Conservation (phyloP, 2,113 vertebrate genomes). For the Siphamia tubifer region DNA sequence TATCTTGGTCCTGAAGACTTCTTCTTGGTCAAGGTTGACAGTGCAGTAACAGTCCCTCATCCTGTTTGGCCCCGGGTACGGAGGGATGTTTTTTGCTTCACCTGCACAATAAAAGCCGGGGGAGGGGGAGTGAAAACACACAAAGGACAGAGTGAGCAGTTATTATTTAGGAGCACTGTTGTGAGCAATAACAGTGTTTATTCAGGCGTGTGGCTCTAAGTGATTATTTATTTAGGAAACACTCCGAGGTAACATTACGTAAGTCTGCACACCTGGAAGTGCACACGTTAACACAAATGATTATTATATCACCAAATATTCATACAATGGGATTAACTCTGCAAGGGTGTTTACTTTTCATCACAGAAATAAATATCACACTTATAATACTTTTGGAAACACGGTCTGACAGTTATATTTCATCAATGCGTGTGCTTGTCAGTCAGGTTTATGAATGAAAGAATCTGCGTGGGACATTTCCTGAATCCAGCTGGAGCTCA, state of each 20-base stretch:
- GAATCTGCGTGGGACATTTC: conserved; percentile 62
- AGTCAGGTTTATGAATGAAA: conserved; percentile 56
- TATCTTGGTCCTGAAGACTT: conserved; percentile 98
- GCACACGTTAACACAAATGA: not conserved
- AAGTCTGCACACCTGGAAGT: conserved; percentile 8
- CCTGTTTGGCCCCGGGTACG: conserved; percentile 94
- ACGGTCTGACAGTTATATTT: not conserved
- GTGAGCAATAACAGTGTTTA: conserved; percentile 22
- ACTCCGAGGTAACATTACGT: not conserved
- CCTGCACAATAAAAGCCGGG: conserved; percentile 75
- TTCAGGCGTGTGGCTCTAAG: not conserved
- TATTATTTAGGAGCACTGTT: conserved; percentile 15
- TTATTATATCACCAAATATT: conserved; percentile 30
- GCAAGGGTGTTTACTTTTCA: not conserved
- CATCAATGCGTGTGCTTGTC: not conserved
- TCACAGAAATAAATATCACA: not conserved
- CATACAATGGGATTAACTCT: conserved; percentile 21
- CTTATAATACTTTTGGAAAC: not conserved
- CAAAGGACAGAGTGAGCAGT: not conserved
- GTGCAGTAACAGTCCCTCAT: conserved; percentile 99
- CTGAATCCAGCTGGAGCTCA: conserved; percentile 39
- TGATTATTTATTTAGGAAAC: conserved; percentile 21
- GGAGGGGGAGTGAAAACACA: not conserved
- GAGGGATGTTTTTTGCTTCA: conserved; percentile 98
- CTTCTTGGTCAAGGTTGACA: conserved; percentile 98